Percentiles rank a stretch among this genome's conserved stretches.
Evolutionary conservation across 2,888 invertebrate genomes (phyloP).

Genomic region (Tetranychus piercei): DNA sequence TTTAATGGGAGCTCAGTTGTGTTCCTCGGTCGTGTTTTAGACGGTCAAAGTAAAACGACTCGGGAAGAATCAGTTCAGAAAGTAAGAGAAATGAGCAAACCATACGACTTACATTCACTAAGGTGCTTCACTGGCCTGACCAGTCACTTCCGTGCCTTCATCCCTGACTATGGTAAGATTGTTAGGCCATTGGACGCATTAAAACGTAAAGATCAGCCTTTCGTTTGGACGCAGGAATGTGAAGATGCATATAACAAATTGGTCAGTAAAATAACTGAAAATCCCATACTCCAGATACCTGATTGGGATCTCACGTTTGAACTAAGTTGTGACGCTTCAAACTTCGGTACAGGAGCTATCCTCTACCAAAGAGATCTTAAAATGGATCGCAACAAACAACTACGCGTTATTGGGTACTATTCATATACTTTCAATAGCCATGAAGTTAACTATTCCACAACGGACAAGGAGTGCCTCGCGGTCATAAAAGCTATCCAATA

Average conservation of each 20-base stretch:
- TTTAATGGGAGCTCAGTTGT: not conserved
- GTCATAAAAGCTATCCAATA: not conserved
- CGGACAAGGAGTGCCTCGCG: constrained; percentile 11
- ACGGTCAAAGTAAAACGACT: constrained; percentile 2
- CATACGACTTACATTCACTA: not conserved
- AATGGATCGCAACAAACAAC: not conserved
- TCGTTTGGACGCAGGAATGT: not conserved
- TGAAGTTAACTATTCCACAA: constrained; percentile 3
- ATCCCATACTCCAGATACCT: not conserved
- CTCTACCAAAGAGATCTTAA: constrained; percentile 6
- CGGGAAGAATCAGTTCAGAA: not conserved
- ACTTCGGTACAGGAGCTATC: constrained; percentile 7
- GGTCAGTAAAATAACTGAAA: not conserved
- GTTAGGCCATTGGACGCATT: not conserved
- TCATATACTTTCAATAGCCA: not conserved
- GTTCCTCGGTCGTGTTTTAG: not conserved
- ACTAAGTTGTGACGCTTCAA: constrained; percentile 10
- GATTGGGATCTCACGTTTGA: not conserved
- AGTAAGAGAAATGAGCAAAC: not conserved
- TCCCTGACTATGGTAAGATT: constrained; percentile 5
- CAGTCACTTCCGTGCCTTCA: constrained; percentile 6
- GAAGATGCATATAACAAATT: not conserved
- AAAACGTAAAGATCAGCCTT: not conserved
- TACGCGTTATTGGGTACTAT: constrained; percentile 3
- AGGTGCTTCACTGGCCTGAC: constrained; percentile 3